phyloP scores from a whole-genome alignment of 2,888 invertebrate species.

The Girardia tigrina region DNA sequence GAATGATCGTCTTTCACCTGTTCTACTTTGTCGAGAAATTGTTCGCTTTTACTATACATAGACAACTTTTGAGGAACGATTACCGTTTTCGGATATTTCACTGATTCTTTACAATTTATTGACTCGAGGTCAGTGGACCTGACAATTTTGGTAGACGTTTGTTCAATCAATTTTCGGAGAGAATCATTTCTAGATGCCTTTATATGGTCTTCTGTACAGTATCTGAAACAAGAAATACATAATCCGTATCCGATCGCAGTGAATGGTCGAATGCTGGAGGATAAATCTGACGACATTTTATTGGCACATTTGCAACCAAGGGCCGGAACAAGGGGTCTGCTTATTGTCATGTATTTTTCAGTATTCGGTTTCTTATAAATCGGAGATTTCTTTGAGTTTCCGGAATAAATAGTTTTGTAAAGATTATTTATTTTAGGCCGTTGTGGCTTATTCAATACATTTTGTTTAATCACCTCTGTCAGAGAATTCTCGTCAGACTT shows the following conservation, averaged over 20 bases:
- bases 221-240: neutral
- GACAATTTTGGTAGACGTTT: neutral
- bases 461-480: too few species aligned
- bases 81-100: too few species aligned
- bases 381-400: neutral
- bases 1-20: neutral
- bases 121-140: too few species aligned
- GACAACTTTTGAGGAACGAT: neutral
- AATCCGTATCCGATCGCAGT: neutral
- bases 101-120: too few species aligned
- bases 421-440: neutral
- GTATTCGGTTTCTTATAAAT: neutral
- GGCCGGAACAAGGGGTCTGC: neutral
- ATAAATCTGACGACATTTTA: neutral
- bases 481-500: too few species aligned
- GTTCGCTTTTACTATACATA: neutral
- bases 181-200: neutral
- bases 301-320: neutral
- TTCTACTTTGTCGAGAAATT: neutral
- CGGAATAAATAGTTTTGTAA: neutral
- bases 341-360: neutral
- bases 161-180: neutral
- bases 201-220: neutral
- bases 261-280: neutral
- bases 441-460: too few species aligned